Percentiles rank a stretch among this genome's conserved stretches.
phyloP scores from a whole-genome alignment of 2,797 vertebrate species.

The Acridotheres tristis region DNA sequence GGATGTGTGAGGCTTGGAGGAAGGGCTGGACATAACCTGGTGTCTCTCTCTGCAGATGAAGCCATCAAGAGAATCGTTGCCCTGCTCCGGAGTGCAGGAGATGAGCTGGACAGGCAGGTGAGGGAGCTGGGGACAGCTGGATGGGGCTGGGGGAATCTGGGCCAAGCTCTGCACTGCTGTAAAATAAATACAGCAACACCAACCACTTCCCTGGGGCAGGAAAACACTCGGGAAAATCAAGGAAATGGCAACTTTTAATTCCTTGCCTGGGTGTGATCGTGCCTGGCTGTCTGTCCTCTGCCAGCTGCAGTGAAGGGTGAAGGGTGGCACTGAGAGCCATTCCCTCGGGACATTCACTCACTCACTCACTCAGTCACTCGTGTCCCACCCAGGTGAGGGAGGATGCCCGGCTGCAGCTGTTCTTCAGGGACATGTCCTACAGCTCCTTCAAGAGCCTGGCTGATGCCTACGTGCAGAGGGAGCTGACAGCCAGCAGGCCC shows the following conservation, averaged over 20 bases:
- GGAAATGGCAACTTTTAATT: not conserved
- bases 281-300: not conserved
- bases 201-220: accelerated
- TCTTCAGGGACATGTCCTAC: slow-evolving; percentile 83
- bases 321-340: accelerated
- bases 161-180: not conserved
- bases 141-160: not conserved
- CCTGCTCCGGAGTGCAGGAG: slow-evolving; percentile 82
- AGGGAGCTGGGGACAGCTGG: not conserved
- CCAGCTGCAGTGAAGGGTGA: not conserved
- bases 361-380: accelerated
- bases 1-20: not conserved
- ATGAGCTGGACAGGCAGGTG: slow-evolving; percentile 85
- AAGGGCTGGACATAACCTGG: not conserved
- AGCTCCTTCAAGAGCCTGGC: slow-evolving; percentile 85
- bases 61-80: slow-evolving; percentile 79
- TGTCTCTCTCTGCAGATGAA: slow-evolving; percentile 73
- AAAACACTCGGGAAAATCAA: not conserved
- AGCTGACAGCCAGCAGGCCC: not conserved
- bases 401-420: slow-evolving; percentile 75
- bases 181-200: not conserved
- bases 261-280: not conserved
- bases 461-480: slow-evolving; percentile 76
- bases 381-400: slow-evolving; percentile 78
- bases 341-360: accelerated